These are phyloP conservation scores for Stenchaetothrips biformis DNA, from an alignment of 2,888 invertebrate genomes.

Conservation along the genomic window DNA sequence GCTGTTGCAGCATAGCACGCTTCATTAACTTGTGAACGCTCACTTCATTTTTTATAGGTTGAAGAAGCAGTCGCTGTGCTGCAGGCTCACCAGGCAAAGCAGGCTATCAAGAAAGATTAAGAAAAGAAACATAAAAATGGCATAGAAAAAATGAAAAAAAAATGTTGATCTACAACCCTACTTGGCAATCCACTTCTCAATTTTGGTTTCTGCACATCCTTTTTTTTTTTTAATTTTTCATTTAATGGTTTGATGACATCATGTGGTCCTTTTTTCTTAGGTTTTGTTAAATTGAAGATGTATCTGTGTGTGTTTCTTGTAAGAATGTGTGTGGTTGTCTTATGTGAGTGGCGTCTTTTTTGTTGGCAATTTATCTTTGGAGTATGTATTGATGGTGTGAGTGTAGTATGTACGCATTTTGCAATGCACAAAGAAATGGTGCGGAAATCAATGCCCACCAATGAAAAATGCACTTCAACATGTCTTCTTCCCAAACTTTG, in stretches of 20 bases:
- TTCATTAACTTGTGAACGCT: background rate
- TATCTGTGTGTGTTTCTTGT: slow-evolving; percentile 19
- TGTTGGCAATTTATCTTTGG: background rate
- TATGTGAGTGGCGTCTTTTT: background rate
- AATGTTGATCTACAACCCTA: slow-evolving; percentile 15
- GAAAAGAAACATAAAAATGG: background rate
- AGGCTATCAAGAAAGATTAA: slow-evolving; percentile 60
- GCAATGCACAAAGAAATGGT: slow-evolving; percentile 20
- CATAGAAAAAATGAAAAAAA: background rate
- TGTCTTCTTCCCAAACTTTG: slow-evolving; percentile 24
- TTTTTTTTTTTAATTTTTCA: slow-evolving; percentile 5
- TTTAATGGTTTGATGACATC: slow-evolving; percentile 3
- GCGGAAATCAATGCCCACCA: background rate
- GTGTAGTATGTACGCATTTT: slow-evolving; percentile 10
- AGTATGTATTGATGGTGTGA: slow-evolving; percentile 9
- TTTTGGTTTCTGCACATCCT: slow-evolving; percentile 18
- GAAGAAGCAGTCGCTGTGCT: slow-evolving; percentile 98
- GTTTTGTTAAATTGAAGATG: background rate
- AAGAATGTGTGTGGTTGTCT: slow-evolving; percentile 10
- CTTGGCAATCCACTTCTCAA: slow-evolving; percentile 10
- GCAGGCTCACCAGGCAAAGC: slow-evolving; percentile 94
- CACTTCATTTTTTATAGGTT: slow-evolving; percentile 51
- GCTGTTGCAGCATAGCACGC: background rate
- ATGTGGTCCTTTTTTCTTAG: slow-evolving; percentile 21
- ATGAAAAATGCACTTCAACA: slow-evolving; percentile 19